Evolutionary conservation across 2,113 vertebrate genomes (phyloP), one percentile per base, ranked within the genome.

Genomic region (Paedocypris sp.): DNA sequence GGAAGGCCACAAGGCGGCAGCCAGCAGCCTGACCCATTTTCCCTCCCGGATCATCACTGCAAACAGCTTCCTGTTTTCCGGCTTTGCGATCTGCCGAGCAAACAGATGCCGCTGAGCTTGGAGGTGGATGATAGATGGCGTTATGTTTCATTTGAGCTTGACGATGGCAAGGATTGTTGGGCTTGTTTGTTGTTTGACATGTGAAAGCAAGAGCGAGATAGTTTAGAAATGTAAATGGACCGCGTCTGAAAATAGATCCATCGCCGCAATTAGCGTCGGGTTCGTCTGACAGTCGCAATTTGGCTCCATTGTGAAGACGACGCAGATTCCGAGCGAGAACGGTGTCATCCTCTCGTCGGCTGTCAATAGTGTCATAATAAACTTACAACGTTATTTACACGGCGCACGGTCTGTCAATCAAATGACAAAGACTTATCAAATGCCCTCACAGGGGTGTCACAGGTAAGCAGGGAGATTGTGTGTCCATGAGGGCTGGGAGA

Each of bases 281-380:
- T 72, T 64, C 45, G 32, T 62, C 52, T 64, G 66, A 68, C 70
- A 65, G 70, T 62, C 56, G 65, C 64, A 72, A 72, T 72, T 65
- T 72, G 38, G 13, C 45, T 41, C 70, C 23, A 56, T 62, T 56
- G 58, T 67, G 49, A 56, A 72, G 51, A 57, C 51, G 12, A 20
- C 31, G 39, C 46, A 38, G 54, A 15, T 28, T 64, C 54, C 47
- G 42, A 64, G 50, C 61, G 23, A 64, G 61, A 36, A 41, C 22
- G 39, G 49, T 68, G 67, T 66, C 60, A 38, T 66, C 51, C 43
- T 47, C 36, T 68, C 41, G 50, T 10, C 10, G 51, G 60, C 60
- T 61, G 61, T 52, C 61, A 57, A 50, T 58, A 46, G 51, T 68
- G 65, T 72, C 66, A 62, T 43, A 61, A 72, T 39, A 62, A 61